phyloP scores from a whole-genome alignment of 2,797 vertebrate species.

The Danio albolineatus region DNA sequence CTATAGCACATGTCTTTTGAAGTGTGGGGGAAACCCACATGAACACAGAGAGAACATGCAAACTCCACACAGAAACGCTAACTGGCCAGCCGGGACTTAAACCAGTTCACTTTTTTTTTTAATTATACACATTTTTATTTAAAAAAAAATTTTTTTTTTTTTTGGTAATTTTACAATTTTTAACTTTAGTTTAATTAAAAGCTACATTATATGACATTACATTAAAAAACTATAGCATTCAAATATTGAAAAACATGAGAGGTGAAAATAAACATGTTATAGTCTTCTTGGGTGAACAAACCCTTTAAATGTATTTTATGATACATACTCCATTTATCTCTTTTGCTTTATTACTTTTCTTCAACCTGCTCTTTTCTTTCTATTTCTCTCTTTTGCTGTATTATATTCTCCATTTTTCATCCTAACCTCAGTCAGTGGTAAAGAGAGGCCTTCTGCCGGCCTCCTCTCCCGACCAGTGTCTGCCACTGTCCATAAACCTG shows the following conservation, averaged over 20 bases:
- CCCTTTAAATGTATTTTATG: not conserved
- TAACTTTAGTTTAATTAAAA: no score
- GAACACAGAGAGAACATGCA: no score
- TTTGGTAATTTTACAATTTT: no score
- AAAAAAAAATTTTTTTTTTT: no score
- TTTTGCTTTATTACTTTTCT: conserved; percentile 10
- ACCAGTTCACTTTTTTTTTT: no score
- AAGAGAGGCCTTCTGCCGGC: conserved; percentile 52
- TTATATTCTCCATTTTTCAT: not conserved
- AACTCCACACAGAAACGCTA: no score
- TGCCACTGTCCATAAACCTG: conserved; percentile 53
- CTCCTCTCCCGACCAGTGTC: conserved; percentile 26
- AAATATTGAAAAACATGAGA: not conserved
- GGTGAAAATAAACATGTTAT: not conserved
- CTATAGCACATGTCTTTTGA: no score
- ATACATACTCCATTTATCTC: not conserved
- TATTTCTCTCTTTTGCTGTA: conserved; percentile 14
- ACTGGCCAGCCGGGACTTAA: no score
- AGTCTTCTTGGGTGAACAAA: not conserved
- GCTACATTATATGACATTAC: no score
- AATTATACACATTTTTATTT: no score
- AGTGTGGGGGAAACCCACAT: no score
- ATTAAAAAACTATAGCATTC: not conserved
- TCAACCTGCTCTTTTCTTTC: conserved; percentile 4
- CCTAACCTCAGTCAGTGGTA: conserved; percentile 62